Conservation (phyloP, 2,113 vertebrate genomes). For the Syrrhaptes paradoxus region DNA sequence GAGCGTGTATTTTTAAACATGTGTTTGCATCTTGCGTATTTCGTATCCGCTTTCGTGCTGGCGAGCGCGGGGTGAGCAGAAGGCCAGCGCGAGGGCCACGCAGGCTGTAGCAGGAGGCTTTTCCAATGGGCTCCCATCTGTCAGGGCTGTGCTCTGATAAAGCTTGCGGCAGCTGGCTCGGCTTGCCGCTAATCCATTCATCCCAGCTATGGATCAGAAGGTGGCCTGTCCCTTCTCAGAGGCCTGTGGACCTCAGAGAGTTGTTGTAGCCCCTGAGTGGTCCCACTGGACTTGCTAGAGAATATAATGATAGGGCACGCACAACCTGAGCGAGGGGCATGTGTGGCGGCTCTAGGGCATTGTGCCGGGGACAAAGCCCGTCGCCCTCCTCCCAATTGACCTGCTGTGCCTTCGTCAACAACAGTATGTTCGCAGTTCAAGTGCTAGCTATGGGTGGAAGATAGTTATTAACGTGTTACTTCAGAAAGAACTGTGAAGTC, state of each 20-base stretch:
- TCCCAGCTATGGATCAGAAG: conserved; percentile 55
- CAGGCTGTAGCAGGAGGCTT: conserved; percentile 66
- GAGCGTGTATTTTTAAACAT: neutral
- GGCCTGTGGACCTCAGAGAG: conserved; percentile 18
- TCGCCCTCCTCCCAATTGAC: neutral
- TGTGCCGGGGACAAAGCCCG: neutral
- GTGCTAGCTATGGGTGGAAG: neutral
- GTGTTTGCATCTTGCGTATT: neutral
- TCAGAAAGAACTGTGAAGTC: neutral
- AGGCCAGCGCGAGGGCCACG: conserved; percentile 66
- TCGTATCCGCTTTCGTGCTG: neutral
- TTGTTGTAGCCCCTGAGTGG: neutral
- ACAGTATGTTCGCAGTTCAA: neutral
- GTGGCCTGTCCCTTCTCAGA: conserved; percentile 43
- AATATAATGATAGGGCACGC: neutral
- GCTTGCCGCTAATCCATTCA: conserved; percentile 68
- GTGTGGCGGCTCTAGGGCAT: neutral
- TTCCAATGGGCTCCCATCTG: conserved; percentile 81
- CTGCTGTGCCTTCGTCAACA: neutral
- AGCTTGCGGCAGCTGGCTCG: conserved; percentile 68
- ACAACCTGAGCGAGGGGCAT: neutral
- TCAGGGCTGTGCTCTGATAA: conserved; percentile 75
- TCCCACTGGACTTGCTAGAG: neutral
- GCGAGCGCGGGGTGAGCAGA: conserved; percentile 27
- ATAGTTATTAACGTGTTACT: neutral